Percentiles rank a stretch among this genome's conserved stretches.
Evolutionary conservation across 2,888 invertebrate species (phyloP).

Genomic region (Tiliacea aurago): DNA sequence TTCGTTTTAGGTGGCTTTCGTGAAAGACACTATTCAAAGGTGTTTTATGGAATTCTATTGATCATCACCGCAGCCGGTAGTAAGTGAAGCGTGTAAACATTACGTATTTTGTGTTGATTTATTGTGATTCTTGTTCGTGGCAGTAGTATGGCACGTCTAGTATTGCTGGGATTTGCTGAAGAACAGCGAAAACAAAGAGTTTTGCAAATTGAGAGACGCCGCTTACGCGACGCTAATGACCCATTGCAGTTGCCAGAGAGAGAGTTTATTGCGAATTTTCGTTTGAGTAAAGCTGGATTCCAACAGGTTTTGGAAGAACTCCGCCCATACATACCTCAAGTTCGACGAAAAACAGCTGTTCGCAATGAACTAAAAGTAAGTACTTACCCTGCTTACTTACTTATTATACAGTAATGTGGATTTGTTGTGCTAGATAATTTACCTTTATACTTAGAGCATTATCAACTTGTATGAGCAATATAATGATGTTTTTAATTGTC

Average conservation of each 20-base stretch:
- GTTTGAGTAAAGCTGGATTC: background rate
- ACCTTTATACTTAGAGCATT: too few relatives aligned
- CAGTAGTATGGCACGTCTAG: background rate
- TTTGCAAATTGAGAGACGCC: background rate
- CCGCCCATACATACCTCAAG: background rate
- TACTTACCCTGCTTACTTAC: too few relatives aligned
- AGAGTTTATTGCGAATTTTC: background rate
- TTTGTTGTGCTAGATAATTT: too few relatives aligned
- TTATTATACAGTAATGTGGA: too few relatives aligned
- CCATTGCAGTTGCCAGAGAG: background rate
- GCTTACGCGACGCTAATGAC: background rate
- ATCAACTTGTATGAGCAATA: too few relatives aligned
- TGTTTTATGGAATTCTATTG: background rate
- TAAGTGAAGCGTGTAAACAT: background rate
- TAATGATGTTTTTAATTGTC: background rate
- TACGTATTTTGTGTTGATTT: background rate
- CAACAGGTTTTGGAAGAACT: conserved; percentile 2
- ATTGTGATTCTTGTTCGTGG: background rate
- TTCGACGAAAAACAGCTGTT: background rate
- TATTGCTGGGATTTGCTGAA: background rate
- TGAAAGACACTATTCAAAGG: conserved; percentile 3
- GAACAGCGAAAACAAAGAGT: background rate
- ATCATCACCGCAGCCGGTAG: background rate
- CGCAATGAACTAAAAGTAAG: background rate
- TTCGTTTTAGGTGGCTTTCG: background rate